These are phyloP conservation scores for Nicator chloris DNA, from an alignment of 2,113 vertebrate species.

Conservation along the genomic window DNA sequence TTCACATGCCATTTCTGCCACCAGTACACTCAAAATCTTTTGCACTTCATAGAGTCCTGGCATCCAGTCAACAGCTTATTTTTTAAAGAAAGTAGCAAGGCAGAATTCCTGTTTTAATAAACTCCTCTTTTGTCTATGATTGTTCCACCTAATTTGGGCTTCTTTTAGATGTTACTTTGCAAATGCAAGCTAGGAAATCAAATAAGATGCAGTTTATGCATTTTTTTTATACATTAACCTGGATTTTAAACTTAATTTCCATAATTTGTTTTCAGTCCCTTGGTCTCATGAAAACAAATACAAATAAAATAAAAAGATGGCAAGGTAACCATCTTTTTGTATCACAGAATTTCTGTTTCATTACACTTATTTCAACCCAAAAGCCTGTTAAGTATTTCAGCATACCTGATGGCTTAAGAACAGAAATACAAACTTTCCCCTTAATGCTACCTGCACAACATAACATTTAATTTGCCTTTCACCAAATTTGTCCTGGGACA, in stretches of 20 bases:
- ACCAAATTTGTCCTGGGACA: not conserved
- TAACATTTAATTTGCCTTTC: not conserved
- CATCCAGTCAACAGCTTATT: not conserved
- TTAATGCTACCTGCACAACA: not conserved
- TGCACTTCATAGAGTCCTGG: not conserved
- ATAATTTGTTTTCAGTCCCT: not conserved
- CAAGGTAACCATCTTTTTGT: not conserved
- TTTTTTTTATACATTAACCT: not conserved
- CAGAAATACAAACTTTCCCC: not conserved
- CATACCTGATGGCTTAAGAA: not conserved
- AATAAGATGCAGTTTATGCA: not conserved
- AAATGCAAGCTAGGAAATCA: not conserved
- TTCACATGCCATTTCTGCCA: not conserved
- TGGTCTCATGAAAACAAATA: not conserved
- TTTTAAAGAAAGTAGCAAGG: not conserved
- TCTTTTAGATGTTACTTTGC: not conserved
- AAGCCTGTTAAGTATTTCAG: not conserved
- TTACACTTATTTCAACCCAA: not conserved
- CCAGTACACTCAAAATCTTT: not conserved
- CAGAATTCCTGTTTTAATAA: not conserved
- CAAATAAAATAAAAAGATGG: not conserved
- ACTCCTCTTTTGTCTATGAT: not conserved
- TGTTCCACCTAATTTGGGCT: not conserved
- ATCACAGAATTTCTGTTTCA: not conserved
- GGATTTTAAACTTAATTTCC: not conserved